Evolutionary conservation across 2,113 vertebrate genomes (phyloP).

Genomic region (Equus quagga): DNA sequence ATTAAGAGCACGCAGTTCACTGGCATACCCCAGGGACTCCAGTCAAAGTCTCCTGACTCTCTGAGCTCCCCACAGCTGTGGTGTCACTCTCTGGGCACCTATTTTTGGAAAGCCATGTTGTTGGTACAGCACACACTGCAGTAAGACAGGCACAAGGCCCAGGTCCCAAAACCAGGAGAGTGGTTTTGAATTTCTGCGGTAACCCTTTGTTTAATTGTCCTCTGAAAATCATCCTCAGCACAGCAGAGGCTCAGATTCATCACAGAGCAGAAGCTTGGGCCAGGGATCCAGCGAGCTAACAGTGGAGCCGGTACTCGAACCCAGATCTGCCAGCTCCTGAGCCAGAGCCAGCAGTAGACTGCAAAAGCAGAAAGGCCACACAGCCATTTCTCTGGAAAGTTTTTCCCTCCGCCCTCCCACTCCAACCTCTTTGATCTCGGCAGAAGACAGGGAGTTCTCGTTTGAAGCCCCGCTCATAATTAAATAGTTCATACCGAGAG

Average conservation of each 20-base stretch:
- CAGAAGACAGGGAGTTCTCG: not conserved
- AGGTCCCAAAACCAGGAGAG: not conserved
- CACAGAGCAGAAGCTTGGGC: not conserved
- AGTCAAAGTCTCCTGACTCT: not conserved
- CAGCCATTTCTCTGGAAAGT: not conserved
- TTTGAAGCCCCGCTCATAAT: not conserved
- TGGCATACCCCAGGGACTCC: not conserved
- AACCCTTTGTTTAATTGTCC: not conserved
- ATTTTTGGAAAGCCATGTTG: not conserved
- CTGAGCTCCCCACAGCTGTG: not conserved
- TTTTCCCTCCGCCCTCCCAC: not conserved
- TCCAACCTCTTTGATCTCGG: not conserved
- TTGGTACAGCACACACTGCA: not conserved
- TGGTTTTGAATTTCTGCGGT: not conserved
- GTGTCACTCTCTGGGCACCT: not conserved
- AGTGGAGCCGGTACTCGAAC: fast-evolving
- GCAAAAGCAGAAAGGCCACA: not conserved
- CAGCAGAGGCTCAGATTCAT: not conserved
- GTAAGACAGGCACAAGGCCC: not conserved
- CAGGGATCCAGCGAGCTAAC: not conserved
- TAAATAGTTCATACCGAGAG: conserved; percentile 6
- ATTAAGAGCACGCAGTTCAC: not conserved
- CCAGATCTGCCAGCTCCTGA: not conserved
- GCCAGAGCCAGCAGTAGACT: not conserved
- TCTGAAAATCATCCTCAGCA: not conserved